These are phyloP conservation scores for Tangara arthus DNA, from an alignment of 2,797 vertebrate genomes.

Conservation along the genomic window DNA sequence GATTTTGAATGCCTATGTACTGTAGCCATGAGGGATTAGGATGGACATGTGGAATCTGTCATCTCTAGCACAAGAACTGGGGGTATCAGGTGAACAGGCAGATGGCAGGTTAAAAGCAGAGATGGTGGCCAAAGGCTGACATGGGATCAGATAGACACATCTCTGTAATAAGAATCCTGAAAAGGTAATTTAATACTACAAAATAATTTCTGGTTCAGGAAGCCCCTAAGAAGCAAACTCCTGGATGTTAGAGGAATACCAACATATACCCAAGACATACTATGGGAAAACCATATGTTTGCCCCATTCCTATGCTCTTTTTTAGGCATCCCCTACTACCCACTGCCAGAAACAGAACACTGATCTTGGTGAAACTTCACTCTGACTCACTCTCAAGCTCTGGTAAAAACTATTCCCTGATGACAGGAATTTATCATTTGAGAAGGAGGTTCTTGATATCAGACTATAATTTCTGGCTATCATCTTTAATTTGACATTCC, in stretches of 20 bases:
- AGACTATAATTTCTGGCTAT: background rate
- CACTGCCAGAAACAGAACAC: background rate
- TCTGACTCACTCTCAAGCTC: background rate
- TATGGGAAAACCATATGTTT: background rate
- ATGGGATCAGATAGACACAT: background rate
- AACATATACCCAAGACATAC: background rate
- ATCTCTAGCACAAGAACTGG: background rate
- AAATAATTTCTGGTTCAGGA: background rate
- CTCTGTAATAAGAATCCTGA: background rate
- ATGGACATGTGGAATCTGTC: background rate
- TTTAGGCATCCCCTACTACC: background rate
- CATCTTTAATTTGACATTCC: background rate
- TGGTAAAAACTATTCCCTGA: background rate
- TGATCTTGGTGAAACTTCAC: background rate
- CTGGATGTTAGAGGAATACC: background rate
- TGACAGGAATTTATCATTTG: background rate
- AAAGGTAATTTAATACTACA: background rate
- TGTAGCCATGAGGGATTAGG: background rate
- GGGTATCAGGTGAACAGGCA: background rate
- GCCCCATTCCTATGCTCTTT: background rate
- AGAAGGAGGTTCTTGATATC: background rate
- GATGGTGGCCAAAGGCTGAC: background rate
- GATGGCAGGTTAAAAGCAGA: background rate
- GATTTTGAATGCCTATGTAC: background rate
- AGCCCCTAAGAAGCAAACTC: background rate